Conservation (phyloP, 2,888 invertebrate species). For the Aphidius colemani region DNA sequence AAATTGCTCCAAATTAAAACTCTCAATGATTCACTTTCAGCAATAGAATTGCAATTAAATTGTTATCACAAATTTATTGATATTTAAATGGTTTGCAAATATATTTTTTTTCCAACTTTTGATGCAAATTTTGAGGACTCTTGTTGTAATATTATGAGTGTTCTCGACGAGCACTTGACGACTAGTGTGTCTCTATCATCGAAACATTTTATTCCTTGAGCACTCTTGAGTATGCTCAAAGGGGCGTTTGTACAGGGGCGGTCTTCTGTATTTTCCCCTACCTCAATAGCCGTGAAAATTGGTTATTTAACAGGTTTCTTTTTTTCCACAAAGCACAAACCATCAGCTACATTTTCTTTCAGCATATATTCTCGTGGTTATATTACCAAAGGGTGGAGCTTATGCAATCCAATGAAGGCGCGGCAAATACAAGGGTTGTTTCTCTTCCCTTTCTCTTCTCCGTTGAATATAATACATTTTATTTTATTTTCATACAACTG, state of each 20-base stretch:
- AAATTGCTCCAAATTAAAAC: no score
- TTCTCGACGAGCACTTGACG: slow-evolving; percentile 60
- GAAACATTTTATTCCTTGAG: slow-evolving; percentile 50
- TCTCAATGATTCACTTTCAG: no score
- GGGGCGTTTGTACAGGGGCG: slow-evolving; percentile 41
- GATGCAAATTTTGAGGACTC: slow-evolving; percentile 38
- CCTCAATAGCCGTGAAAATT: slow-evolving; percentile 12
- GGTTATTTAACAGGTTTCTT: slow-evolving; percentile 1
- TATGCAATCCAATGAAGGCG: slow-evolving; percentile 20
- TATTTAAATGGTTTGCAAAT: no score
- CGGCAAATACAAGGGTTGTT: not conserved
- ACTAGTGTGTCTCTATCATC: slow-evolving; percentile 56
- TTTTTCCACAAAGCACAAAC: no score
- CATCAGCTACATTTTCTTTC: no score
- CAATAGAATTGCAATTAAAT: no score
- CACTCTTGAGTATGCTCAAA: slow-evolving; percentile 53
- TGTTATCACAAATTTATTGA: no score
- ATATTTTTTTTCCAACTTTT: no score
- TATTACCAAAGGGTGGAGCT: slow-evolving; percentile 38
- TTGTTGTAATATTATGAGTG: slow-evolving; percentile 55
- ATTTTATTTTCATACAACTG: no score
- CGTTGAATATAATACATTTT: not conserved
- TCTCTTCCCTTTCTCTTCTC: not conserved
- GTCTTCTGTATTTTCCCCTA: slow-evolving; percentile 31
- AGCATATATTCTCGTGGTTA: slow-evolving; percentile 17